Percentiles rank a stretch among this genome's conserved stretches.
Evolutionary conservation across 2,797 vertebrate genomes (phyloP).

Genomic region (Phalanger gymnotis): DNA sequence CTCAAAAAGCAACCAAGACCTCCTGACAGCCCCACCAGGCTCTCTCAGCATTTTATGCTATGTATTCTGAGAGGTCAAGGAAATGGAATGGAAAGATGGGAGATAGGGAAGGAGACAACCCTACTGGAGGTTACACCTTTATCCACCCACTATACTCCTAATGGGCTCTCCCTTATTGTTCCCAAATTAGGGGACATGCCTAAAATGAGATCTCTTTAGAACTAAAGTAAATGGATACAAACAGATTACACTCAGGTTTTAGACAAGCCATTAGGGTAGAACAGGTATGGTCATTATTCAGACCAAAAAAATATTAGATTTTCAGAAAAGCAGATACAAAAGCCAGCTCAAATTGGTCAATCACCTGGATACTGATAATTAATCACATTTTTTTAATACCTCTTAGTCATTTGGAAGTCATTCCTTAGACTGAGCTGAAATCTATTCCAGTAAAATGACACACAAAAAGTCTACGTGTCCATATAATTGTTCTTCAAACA

Average conservation of each 20-base stretch:
- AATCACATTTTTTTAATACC: not conserved
- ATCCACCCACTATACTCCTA: slow-evolving; percentile 3
- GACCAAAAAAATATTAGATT: not conserved
- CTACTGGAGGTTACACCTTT: not conserved
- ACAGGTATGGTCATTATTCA: not conserved
- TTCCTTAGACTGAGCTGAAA: not conserved
- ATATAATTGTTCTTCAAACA: not conserved
- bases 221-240: not conserved
- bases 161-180: not conserved
- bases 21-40: not conserved
- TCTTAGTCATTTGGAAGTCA: not conserved
- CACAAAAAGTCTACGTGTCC: not conserved
- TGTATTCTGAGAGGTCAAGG: not conserved
- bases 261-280: not conserved
- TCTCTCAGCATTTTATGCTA: slow-evolving; percentile 2
- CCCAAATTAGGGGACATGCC: not conserved
- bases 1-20: slow-evolving; percentile 7
- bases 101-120: not conserved
- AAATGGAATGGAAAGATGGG: not conserved
- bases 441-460: not conserved
- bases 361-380: not conserved
- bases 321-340: not conserved
- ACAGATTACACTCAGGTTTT: not conserved
- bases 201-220: not conserved
- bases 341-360: not conserved